phyloP scores from a whole-genome alignment of 2,888 invertebrate species.

The Chironomus tentans region DNA sequence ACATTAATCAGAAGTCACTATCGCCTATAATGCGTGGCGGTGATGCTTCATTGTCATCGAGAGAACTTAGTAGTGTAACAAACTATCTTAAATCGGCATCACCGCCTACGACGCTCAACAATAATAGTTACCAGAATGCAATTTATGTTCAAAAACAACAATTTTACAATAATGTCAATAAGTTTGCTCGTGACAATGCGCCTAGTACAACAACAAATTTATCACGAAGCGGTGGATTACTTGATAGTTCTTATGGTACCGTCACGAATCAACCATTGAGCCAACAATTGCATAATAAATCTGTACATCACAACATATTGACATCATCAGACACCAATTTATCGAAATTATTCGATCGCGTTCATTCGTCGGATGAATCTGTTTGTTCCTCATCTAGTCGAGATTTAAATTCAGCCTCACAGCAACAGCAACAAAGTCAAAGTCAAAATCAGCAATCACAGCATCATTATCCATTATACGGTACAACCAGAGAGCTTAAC shows the following conservation, averaged over 20 bases:
- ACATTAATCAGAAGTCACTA: constrained; percentile 32
- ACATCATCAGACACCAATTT: constrained; percentile 24
- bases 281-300: background rate
- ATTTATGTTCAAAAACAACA: constrained; percentile 24
- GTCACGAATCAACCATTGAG: background rate
- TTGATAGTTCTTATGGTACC: background rate
- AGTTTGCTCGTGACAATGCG: constrained; percentile 14
- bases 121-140: constrained; percentile 26
- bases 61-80: constrained; percentile 28
- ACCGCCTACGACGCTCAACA: constrained; percentile 19
- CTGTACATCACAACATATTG: constrained; percentile 5
- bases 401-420: constrained; percentile 35
- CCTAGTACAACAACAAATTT: background rate
- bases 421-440: background rate
- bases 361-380: constrained; percentile 64
- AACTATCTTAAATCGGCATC: constrained; percentile 17
- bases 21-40: constrained; percentile 28
- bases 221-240: background rate
- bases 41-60: constrained; percentile 26
- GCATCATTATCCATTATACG: constrained; percentile 4
- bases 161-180: constrained; percentile 20
- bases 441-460: background rate
- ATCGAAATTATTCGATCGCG: constrained; percentile 32
- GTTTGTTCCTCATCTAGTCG: constrained; percentile 59
- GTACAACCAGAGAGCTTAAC: constrained; percentile 11